A percentile compares a stretch with the other conserved stretches of the same genome.
Evolutionary conservation across 2,113 vertebrate genomes (phyloP).

Genomic region (Solenodon paradoxus): DNA sequence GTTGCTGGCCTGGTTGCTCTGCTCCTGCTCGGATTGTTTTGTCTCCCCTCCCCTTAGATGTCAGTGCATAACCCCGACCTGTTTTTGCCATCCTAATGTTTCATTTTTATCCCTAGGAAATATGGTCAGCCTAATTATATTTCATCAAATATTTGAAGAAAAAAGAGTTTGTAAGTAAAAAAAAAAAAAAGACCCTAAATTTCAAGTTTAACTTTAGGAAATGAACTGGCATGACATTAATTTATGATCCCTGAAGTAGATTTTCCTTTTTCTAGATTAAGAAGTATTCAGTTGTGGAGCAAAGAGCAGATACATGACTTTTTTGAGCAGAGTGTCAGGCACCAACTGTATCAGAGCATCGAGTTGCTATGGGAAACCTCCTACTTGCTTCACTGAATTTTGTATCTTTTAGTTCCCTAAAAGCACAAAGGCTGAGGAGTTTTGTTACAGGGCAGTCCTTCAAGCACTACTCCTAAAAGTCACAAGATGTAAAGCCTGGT

Average conservation of each 20-base stretch:
- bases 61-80: too few species aligned
- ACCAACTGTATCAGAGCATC: not conserved
- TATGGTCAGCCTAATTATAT: too few species aligned
- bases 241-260: not conserved
- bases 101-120: too few species aligned
- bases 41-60: too few species aligned
- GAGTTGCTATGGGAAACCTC: not conserved
- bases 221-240: not conserved
- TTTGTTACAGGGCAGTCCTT: not conserved
- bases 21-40: too few species aligned
- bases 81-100: too few species aligned
- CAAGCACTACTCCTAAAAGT: not conserved
- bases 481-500: not conserved
- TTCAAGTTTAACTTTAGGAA: not conserved
- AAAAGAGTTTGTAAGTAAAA: not conserved
- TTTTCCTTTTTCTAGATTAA: conserved; percentile 7
- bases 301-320: not conserved
- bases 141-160: not conserved
- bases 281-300: not conserved
- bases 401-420: not conserved
- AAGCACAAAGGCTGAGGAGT: not conserved
- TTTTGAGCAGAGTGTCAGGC: not conserved
- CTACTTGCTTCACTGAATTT: not conserved
- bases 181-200: not conserved
- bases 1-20: too few species aligned